Evolutionary conservation across 1,140 invertebrate genomes (phyloP).

Genomic region (Cyphomyrmex costatus): DNA sequence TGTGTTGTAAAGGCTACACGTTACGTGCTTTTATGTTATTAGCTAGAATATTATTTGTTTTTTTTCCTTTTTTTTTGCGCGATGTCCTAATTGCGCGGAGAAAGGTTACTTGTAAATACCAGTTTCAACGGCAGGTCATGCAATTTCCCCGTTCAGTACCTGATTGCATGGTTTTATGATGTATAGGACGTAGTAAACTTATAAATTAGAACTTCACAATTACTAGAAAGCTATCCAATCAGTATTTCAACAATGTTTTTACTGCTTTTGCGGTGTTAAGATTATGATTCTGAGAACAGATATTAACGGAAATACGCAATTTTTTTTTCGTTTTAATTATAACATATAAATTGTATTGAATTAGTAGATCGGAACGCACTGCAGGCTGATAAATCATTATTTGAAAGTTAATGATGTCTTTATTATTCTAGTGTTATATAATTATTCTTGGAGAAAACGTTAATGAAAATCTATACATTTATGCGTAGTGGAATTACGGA

Average conservation of each 20-base stretch:
- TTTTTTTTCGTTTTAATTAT: conserved; percentile 11
- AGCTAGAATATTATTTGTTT: conserved; percentile 54
- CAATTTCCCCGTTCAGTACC: conserved; percentile 14
- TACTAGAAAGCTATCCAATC: not conserved
- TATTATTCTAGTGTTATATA: not conserved
- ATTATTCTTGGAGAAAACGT: conserved; percentile 11
- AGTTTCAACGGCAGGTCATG: not conserved
- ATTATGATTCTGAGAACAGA: not conserved
- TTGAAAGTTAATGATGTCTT: conserved; percentile 8
- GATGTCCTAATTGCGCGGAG: conserved; percentile 32
- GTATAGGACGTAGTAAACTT: not conserved
- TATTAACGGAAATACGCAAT: not conserved
- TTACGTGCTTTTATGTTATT: conserved; percentile 56
- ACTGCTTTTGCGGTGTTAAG: not conserved
- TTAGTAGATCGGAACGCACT: not conserved
- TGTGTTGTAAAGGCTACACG: not conserved
- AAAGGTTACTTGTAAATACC: conserved; percentile 27
- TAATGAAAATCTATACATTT: not conserved
- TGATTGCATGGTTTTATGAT: not conserved
- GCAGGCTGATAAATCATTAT: not conserved
- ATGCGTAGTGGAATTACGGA: not conserved
- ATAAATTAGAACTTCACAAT: conserved; percentile 14
- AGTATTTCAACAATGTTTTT: not conserved
- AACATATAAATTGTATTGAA: not conserved
- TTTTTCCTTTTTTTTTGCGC: conserved; percentile 19